phyloP scores from a whole-genome alignment of 2,797 vertebrate genomes.

The Brachymystax lenok region DNA sequence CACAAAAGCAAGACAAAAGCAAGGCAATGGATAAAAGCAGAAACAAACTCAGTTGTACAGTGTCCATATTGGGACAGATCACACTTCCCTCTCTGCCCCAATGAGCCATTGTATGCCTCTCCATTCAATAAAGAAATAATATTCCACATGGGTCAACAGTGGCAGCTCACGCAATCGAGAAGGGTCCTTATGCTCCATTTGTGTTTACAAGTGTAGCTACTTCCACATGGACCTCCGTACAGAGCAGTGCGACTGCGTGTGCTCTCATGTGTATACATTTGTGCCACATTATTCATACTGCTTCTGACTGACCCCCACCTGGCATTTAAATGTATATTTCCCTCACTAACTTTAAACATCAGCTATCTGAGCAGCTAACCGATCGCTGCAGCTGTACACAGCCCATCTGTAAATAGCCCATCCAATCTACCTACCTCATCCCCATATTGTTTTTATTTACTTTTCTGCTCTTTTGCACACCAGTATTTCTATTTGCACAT shows the following conservation, averaged over 20 bases:
- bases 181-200: conserved; percentile 74
- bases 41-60: conserved; percentile 41
- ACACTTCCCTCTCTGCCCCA: conserved; percentile 74
- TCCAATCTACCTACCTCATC: too few species aligned
- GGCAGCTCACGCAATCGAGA: conserved; percentile 77
- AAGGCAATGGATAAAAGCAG: conserved; percentile 55
- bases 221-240: conserved; percentile 66
- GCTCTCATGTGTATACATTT: conserved; percentile 82
- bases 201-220: conserved; percentile 74
- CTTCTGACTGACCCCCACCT: conserved; percentile 84
- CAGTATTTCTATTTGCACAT: too few species aligned
- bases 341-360: too few species aligned
- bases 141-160: conserved; percentile 73
- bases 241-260: background rate
- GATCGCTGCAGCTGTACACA: too few species aligned
- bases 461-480: too few species aligned
- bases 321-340: conserved; percentile 72
- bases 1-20: too few species aligned
- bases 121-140: conserved; percentile 74
- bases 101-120: conserved; percentile 74
- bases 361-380: too few species aligned
- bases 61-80: conserved; percentile 26
- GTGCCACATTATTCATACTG: conserved; percentile 82
- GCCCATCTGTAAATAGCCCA: too few species aligned
- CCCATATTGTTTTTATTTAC: too few species aligned